Evolutionary conservation across 2,888 invertebrate genomes (phyloP).

Genomic region (Ichneumon xanthorius): DNA sequence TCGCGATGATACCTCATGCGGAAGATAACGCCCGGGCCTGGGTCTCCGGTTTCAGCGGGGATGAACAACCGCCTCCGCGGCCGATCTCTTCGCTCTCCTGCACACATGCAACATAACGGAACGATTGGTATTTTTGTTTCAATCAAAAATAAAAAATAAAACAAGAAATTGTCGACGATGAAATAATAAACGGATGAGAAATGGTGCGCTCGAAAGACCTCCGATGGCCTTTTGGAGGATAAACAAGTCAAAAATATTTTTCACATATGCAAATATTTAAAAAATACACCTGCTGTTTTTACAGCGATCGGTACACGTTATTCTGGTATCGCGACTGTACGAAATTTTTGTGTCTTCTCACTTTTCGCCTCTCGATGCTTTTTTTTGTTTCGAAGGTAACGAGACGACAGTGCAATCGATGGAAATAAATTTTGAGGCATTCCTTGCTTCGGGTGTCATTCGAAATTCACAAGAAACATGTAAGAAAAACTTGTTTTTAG

Average conservation of each 20-base stretch:
- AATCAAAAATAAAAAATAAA: too few species aligned
- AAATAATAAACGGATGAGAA: not conserved
- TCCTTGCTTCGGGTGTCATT: not conserved
- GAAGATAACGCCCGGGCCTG: constrained; percentile 14
- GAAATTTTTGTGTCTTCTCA: not conserved
- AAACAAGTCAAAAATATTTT: not conserved
- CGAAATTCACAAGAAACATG: not conserved
- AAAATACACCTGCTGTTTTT: not conserved
- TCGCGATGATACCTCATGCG: constrained; percentile 16
- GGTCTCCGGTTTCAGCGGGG: not conserved
- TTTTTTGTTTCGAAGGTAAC: not conserved
- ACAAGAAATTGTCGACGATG: not conserved
- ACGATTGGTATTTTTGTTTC: not conserved
- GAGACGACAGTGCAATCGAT: not conserved
- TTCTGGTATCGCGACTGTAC: not conserved
- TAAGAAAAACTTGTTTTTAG: too few species aligned
- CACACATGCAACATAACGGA: constrained; percentile 15
- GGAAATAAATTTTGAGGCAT: not conserved
- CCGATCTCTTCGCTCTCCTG: constrained; percentile 27
- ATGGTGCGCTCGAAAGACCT: not conserved
- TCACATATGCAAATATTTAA: too few species aligned
- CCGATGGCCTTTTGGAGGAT: not conserved
- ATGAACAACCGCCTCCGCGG: not conserved
- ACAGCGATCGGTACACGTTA: not conserved
- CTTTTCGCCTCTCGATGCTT: not conserved